These are phyloP conservation scores for Triplophysa yarkandensis DNA, from an alignment of 2,797 vertebrate species.

Conservation along the genomic window DNA sequence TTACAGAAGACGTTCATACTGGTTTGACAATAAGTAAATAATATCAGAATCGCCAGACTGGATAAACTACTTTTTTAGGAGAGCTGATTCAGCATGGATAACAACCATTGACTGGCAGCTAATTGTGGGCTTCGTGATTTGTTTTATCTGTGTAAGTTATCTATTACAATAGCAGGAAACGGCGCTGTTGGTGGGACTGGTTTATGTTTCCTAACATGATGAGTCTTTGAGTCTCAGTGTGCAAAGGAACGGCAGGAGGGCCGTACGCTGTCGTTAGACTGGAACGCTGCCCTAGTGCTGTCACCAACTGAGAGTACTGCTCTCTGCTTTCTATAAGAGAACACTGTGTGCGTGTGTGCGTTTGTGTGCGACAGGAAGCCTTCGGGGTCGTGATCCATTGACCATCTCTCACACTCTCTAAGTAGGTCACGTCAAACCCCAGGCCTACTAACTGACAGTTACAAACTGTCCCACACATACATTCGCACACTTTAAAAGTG, in stretches of 20 bases:
- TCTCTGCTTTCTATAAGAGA: slow-evolving; percentile 66
- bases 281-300: slow-evolving; percentile 43
- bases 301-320: slow-evolving; percentile 45
- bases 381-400: slow-evolving; percentile 66
- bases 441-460: slow-evolving; percentile 50
- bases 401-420: slow-evolving; percentile 72
- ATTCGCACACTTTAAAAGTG: slow-evolving; percentile 7
- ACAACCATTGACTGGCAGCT: neutral
- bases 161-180: slow-evolving; percentile 35
- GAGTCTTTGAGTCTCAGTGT: slow-evolving; percentile 25
- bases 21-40: slow-evolving; percentile 2
- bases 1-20: no score
- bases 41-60: neutral
- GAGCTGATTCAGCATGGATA: slow-evolving; percentile 16
- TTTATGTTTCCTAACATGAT: slow-evolving; percentile 33
- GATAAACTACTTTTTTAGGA: neutral
- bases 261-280: slow-evolving; percentile 19
- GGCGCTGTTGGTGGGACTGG: slow-evolving; percentile 18
- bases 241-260: slow-evolving; percentile 22
- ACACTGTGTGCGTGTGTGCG: slow-evolving; percentile 48
- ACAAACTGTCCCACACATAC: slow-evolving; percentile 48
- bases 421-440: slow-evolving; percentile 64
- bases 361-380: slow-evolving; percentile 65
- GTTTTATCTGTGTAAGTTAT: slow-evolving; percentile 34
- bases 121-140: slow-evolving; percentile 5